Conservation (phyloP, 1,140 invertebrate species). For the Coenobita brevimanus region DNA sequence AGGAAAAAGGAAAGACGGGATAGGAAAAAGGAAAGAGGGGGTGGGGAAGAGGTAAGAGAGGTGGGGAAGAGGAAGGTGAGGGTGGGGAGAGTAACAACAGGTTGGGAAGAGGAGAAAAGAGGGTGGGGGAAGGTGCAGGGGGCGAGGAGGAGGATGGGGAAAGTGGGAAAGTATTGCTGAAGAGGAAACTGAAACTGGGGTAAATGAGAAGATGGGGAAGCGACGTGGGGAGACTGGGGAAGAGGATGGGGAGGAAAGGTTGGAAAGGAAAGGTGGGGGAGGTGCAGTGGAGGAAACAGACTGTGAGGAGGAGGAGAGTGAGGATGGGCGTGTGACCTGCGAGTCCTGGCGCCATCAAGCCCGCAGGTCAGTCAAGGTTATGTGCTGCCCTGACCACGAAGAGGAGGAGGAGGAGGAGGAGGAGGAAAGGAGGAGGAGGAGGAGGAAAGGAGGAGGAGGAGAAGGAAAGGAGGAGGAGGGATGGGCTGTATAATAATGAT, state of each 20-base stretch:
- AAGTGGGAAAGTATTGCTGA: background rate
- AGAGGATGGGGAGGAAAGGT: no score
- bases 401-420: background rate
- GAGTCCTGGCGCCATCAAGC: no score
- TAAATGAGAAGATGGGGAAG: no score
- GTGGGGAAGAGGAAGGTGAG: no score
- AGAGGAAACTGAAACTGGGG: no score
- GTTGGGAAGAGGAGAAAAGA: no score
- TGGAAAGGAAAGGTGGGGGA: no score
- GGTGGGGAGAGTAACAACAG: no score
- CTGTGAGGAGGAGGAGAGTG: background rate
- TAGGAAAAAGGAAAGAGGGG: no score
- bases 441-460: background rate
- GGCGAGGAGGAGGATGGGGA: background rate
- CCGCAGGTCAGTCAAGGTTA: background rate
- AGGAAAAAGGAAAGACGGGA: no score
- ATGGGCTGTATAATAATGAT: background rate
- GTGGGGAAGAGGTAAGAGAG: background rate
- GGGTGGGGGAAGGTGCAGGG: no score
- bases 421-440: background rate
- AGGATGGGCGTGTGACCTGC: background rate
- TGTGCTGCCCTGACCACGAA: no score
- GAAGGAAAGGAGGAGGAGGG: background rate
- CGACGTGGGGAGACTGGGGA: background rate
- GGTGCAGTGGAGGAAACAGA: background rate